phyloP scores from a whole-genome alignment of 2,888 invertebrate species.

The Oconnorella tubifera region DNA sequence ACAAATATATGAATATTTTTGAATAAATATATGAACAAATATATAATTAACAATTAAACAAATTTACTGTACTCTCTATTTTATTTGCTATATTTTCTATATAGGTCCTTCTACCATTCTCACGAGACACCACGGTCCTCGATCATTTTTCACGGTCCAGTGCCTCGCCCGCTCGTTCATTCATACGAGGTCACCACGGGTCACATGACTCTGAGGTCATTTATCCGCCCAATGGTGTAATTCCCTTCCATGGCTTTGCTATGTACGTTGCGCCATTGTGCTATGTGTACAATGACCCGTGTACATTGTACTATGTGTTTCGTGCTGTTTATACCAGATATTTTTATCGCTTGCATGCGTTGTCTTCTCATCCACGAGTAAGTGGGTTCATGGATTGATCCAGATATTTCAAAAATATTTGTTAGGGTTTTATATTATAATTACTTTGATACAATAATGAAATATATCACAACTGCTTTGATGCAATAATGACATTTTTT shows the following conservation, averaged over 20 bases:
- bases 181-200: conserved; percentile 69
- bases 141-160: conserved; percentile 63
- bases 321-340: conserved; percentile 85
- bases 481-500: too few species aligned
- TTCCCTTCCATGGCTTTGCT: conserved; percentile 94
- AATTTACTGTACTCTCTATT: too few species aligned
- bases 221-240: conserved; percentile 89
- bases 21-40: too few species aligned
- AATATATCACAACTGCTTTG: too few species aligned
- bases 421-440: too few species aligned
- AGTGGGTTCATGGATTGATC: conserved; percentile 3
- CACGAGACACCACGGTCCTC: conserved; percentile 72
- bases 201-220: conserved; percentile 68
- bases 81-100: conserved; percentile 13
- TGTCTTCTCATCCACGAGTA: conserved; percentile 82
- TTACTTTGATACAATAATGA: too few species aligned
- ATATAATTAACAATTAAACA: too few species aligned
- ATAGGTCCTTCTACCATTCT: conserved; percentile 72
- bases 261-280: conserved; percentile 97
- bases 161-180: conserved; percentile 69
- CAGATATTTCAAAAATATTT: too few species aligned
- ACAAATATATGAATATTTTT: too few species aligned
- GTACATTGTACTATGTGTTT: conserved; percentile 82
- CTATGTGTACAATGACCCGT: conserved; percentile 84
- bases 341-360: conserved; percentile 85